Evolutionary conservation across 2,797 vertebrate genomes (phyloP), one percentile per base, ranked within the genome.

Genomic region (Syngnathus acus): DNA sequence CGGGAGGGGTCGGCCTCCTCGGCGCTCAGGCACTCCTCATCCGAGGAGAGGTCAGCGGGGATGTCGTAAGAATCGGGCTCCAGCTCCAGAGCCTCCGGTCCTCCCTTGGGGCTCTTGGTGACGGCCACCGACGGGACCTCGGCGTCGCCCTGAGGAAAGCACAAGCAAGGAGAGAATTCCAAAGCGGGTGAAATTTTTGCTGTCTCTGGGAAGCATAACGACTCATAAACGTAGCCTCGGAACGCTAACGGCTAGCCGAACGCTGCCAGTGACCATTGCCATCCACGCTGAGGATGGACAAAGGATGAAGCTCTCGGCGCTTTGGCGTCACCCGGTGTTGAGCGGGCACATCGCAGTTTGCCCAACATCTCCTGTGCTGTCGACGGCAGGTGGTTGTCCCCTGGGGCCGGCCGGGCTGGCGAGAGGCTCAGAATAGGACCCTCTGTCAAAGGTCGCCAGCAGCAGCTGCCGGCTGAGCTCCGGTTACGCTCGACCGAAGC

Each of bases 21-120:
- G 0, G 93, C 80, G 2, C 92, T 93, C 84, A 95, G 93, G 73
- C 97, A 95, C 87, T 99, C 95, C 72, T 98, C 97, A 0, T 96
- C 97, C 0, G 95, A 98, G 66, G 97, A 95, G 59, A 98, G 94
- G 83, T 96, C 92, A 0, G 89, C 89, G 0, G 91, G 91, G 68
- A 90, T 73, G 37, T 93, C 91, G 65, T 94, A 93, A 73, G 89
- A 72, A 2, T 95, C 94, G 0, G 93, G 92, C 42, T 91, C 90
- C 0, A 92, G 72, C 40, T 90, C 87, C 69, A 91, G 8, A 3
- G 83, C 86, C 1, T 89, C 88, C 67, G 90, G 72, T 0, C 88
- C 82, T 0, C 80, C 89, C 66, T 91, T 90, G 2, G 91, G 87
- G 13, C 78, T 76, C 75, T 93, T 93, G 19, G 88, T 92, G 73